Evolutionary conservation across 2,797 vertebrate species (phyloP).

Genomic region (Molossus alvarezi): DNA sequence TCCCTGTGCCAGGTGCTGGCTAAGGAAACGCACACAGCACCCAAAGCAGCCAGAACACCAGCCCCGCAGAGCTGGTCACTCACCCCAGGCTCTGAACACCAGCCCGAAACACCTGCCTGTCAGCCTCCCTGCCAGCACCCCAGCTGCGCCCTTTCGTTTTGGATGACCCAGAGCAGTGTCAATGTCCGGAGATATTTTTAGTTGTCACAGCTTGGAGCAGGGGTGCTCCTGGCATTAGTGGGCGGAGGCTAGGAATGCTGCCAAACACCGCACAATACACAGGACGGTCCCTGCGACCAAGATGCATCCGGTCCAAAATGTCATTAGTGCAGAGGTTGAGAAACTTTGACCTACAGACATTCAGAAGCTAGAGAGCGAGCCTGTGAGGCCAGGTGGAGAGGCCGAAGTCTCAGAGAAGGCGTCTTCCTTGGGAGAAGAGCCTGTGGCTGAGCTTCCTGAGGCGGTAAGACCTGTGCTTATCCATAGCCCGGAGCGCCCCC

Average conservation of each 20-base stretch:
- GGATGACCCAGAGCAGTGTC: neutral
- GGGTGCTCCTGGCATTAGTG: rapidly evolving
- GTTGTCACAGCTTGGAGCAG: neutral
- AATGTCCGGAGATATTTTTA: neutral
- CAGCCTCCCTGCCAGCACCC: no score
- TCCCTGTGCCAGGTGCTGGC: neutral
- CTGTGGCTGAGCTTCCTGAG: neutral
- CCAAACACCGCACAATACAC: neutral
- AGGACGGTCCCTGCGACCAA: neutral
- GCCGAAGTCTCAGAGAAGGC: neutral
- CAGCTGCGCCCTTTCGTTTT: neutral
- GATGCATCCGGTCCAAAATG: neutral
- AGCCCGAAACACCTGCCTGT: neutral
- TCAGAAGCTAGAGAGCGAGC: neutral
- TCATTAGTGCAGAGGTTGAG: neutral
- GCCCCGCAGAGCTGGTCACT: neutral
- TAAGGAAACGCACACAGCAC: neutral
- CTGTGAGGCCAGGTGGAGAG: neutral
- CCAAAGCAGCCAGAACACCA: neutral
- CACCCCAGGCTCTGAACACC: neutral
- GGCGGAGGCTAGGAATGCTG: neutral
- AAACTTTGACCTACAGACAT: neutral
- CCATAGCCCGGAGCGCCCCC: neutral
- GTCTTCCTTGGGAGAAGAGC: neutral
- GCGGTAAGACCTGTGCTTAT: neutral